Percentiles rank a stretch among this genome's conserved stretches.
phyloP scores from a whole-genome alignment of 2,113 vertebrate species.

The Oceanodroma tethys region DNA sequence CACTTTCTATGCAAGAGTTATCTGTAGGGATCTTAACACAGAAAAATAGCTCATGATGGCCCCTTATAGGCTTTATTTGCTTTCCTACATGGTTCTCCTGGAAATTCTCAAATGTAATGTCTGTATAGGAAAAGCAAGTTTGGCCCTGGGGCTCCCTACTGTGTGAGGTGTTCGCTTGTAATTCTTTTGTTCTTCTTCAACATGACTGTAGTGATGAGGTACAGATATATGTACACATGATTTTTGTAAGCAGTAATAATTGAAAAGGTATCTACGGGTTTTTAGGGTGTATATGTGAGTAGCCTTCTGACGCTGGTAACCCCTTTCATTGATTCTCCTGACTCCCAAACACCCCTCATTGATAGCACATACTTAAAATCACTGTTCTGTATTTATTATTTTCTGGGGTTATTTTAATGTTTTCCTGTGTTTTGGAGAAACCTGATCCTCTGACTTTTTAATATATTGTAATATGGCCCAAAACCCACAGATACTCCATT shows the following conservation, averaged over 20 bases:
- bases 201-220: not conserved
- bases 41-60: conserved; percentile 2
- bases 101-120: not conserved
- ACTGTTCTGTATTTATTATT: not conserved
- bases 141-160: not conserved
- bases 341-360: not conserved
- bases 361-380: not conserved
- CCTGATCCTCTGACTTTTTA: not conserved
- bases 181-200: not conserved
- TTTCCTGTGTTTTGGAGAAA: not conserved
- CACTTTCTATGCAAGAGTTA: conserved; percentile 26
- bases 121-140: not conserved
- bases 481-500: not conserved
- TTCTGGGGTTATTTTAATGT: not conserved
- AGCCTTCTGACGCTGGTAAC: not conserved
- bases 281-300: not conserved
- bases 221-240: not conserved
- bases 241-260: not conserved
- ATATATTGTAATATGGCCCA: not conserved
- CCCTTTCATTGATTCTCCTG: not conserved
- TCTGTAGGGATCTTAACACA: not conserved
- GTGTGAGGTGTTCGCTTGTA: not conserved
- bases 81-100: not conserved
- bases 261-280: not conserved
- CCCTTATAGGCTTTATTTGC: conserved; percentile 14